Conservation (phyloP, 2,888 invertebrate genomes). For the Rosalia funebris region DNA sequence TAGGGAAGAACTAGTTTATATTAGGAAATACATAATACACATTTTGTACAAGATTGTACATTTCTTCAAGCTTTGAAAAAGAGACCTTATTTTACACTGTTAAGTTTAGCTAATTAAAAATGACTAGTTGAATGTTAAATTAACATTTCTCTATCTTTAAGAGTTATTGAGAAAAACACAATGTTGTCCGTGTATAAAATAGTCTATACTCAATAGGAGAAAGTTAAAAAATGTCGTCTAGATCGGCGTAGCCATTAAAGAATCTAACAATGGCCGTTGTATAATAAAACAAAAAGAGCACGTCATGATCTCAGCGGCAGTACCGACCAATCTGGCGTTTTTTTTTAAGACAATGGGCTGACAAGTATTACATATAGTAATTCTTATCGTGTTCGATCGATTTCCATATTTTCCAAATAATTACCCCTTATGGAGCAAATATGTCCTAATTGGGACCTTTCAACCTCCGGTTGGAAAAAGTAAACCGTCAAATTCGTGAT, state of each 20-base stretch:
- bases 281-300: slow-evolving; percentile 13
- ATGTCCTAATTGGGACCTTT: slow-evolving; percentile 51
- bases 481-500: slow-evolving; percentile 53
- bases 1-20: no score
- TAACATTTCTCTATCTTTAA: no score
- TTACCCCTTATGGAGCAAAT: slow-evolving; percentile 42
- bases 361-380: slow-evolving; percentile 33
- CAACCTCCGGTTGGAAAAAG: slow-evolving; percentile 42
- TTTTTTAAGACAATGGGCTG: slow-evolving; percentile 21
- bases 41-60: no score
- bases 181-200: no score
- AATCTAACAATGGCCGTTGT: slow-evolving; percentile 11
- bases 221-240: not conserved
- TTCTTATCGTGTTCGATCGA: slow-evolving; percentile 32
- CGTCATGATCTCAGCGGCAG: slow-evolving; percentile 33
- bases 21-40: no score
- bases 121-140: no score
- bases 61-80: no score
- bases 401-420: slow-evolving; percentile 34
- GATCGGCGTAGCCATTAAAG: not conserved
- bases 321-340: slow-evolving; percentile 17
- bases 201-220: not conserved
- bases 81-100: no score
- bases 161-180: not conserved
- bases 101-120: no score